These are phyloP conservation scores for Scelioninae gen. 2 DNA, from an alignment of 2,888 invertebrate genomes.

Conservation along the genomic window DNA sequence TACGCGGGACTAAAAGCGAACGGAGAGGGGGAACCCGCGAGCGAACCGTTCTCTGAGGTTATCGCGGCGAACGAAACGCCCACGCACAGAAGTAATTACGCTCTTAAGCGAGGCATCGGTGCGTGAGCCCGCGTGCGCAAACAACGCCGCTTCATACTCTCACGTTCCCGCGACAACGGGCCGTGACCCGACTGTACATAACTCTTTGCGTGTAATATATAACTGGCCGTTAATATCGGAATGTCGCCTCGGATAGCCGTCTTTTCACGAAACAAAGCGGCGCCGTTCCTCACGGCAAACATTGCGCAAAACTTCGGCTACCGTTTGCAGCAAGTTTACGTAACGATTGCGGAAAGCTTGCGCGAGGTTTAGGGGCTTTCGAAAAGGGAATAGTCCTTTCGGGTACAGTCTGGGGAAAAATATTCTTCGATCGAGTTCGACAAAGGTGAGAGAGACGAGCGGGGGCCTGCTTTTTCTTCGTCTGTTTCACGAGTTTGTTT, in stretches of 20 bases:
- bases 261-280: conserved; percentile 7
- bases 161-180: conserved; percentile 46
- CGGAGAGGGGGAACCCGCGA: conserved; percentile 11
- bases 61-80: conserved; percentile 41
- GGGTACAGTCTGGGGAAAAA: too few relatives aligned
- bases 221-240: conserved; percentile 16
- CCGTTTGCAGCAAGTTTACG: background rate
- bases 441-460: too few relatives aligned
- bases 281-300: background rate
- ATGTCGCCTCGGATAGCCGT: conserved; percentile 11
- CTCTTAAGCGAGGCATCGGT: conserved; percentile 38
- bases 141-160: conserved; percentile 48
- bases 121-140: conserved; percentile 28
- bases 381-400: too few relatives aligned
- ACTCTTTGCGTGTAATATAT: conserved; percentile 9
- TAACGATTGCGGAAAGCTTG: background rate
- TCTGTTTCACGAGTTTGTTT: too few relatives aligned
- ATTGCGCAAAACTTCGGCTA: background rate
- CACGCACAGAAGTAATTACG: conserved; percentile 36
- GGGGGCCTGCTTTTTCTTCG: too few relatives aligned
- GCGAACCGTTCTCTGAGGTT: conserved; percentile 19
- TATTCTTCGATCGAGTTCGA: too few relatives aligned
- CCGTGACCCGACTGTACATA: conserved; percentile 56
- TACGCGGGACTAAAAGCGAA: conserved; percentile 21
- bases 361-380: too few relatives aligned